phyloP scores from a whole-genome alignment of 2,113 vertebrate genomes.

The Setophaga coronata region DNA sequence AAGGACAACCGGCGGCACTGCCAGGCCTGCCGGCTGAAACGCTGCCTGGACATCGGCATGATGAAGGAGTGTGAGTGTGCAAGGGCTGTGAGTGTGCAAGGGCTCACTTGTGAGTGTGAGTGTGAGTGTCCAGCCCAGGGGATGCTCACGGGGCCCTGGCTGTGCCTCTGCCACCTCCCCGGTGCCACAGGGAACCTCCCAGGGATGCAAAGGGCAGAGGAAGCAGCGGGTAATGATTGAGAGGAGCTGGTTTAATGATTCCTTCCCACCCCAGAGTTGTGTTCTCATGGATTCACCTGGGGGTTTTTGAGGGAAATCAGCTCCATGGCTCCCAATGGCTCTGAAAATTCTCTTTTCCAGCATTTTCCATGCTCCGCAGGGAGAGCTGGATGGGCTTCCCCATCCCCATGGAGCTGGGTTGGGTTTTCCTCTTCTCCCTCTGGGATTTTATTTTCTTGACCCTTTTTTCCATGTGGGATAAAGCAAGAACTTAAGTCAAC shows the following conservation, averaged over 20 bases:
- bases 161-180: rapidly evolving
- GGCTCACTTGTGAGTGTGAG: too few species aligned
- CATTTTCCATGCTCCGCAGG: rapidly evolving
- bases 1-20: slow-evolving; percentile 98
- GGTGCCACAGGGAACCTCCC: background rate
- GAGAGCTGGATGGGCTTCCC: background rate
- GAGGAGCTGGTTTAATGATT: background rate
- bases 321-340: background rate
- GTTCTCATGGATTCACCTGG: background rate
- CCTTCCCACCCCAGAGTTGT: background rate
- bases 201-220: background rate
- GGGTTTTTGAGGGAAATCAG: background rate
- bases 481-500: background rate
- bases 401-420: rapidly evolving
- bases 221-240: background rate
- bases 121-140: background rate
- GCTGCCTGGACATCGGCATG: slow-evolving; percentile 97
- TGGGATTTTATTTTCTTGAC: background rate
- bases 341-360: background rate
- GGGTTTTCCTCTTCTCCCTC: background rate
- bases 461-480: background rate
- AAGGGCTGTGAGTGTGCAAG: too few species aligned
- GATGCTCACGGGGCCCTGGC: rapidly evolving
- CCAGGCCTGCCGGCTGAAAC: slow-evolving; percentile 94
- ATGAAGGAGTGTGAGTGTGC: slow-evolving; percentile 78